phyloP scores from a whole-genome alignment of 2,113 vertebrate genomes.

The Oreamnos americanus region DNA sequence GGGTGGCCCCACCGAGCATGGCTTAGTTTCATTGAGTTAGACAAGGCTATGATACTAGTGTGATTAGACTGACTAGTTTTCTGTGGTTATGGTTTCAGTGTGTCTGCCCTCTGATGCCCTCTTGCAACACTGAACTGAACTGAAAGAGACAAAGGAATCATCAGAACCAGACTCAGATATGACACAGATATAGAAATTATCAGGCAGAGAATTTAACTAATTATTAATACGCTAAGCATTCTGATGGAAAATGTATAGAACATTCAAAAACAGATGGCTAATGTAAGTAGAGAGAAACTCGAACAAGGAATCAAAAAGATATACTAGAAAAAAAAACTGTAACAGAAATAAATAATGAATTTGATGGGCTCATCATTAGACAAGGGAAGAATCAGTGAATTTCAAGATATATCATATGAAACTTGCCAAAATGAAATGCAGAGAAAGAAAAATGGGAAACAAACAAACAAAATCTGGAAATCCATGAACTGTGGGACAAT shows the following conservation, averaged over 20 bases:
- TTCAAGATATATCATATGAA: neutral
- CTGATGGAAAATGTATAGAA: neutral
- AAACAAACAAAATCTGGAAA: neutral
- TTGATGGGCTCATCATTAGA: neutral
- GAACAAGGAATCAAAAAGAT: neutral
- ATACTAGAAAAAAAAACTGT: neutral
- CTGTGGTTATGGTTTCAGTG: too few relatives aligned
- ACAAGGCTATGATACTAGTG: too few relatives aligned
- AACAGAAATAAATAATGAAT: neutral
- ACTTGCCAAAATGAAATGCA: neutral
- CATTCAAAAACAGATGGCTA: neutral
- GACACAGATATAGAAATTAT: neutral
- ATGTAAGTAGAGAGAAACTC: neutral
- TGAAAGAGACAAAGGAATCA: neutral
- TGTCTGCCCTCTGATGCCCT: too few relatives aligned
- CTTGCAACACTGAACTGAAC: too few relatives aligned
- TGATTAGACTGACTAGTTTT: too few relatives aligned
- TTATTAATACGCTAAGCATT: neutral
- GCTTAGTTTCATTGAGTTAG: too few relatives aligned
- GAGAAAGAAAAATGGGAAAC: neutral
- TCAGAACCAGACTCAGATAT: neutral
- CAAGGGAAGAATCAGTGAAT: neutral
- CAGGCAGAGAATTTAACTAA: neutral
- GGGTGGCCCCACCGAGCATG: too few relatives aligned
- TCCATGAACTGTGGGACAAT: neutral